A percentile compares a stretch with the other conserved stretches of the same genome.
These are phyloP conservation scores for Cynoglossus semilaevis DNA, from an alignment of 2,113 vertebrate genomes.

Conservation along the genomic window DNA sequence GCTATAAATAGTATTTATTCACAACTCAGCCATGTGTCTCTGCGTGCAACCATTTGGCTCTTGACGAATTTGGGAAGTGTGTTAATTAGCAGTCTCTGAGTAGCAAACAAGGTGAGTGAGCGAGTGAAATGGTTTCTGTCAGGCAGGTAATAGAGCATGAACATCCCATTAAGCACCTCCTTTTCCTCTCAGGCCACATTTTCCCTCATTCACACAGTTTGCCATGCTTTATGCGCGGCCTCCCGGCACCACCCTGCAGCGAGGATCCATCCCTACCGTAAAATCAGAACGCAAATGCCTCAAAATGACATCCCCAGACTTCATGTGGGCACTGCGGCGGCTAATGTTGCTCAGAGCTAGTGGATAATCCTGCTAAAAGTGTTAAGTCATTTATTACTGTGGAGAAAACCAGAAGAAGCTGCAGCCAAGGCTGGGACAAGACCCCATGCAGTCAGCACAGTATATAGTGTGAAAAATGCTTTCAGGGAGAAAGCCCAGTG, in stretches of 20 bases:
- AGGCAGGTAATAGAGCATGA: constrained; percentile 62
- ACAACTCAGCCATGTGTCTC: constrained; percentile 14
- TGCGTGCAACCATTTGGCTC: constrained; percentile 13
- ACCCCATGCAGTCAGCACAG: constrained; percentile 16
- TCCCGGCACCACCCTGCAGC: constrained; percentile 7
- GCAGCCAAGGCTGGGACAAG: constrained; percentile 5
- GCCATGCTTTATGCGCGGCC: constrained; percentile 12
- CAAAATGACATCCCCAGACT: constrained; percentile 16
- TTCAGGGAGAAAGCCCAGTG: constrained; percentile 18
- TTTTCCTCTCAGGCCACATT: constrained; percentile 31
- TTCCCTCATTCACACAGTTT: constrained; percentile 42
- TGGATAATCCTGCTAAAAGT: constrained; percentile 17
- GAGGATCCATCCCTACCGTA: constrained; percentile 2
- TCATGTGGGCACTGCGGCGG: not conserved
- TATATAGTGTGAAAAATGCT: constrained; percentile 12
- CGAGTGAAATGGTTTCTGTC: constrained; percentile 62
- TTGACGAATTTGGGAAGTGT: constrained; percentile 28
- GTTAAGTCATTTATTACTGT: constrained; percentile 9
- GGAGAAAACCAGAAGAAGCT: constrained; percentile 16
- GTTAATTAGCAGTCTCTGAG: constrained; percentile 60
- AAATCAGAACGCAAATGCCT: constrained; percentile 11
- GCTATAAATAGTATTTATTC: constrained; percentile 3
- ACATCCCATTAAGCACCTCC: constrained; percentile 60
- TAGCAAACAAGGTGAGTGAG: constrained; percentile 66
- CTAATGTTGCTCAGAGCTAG: constrained; percentile 8